Conservation (phyloP, 2,797 vertebrate species). For the Thripadectes ignobilis region DNA sequence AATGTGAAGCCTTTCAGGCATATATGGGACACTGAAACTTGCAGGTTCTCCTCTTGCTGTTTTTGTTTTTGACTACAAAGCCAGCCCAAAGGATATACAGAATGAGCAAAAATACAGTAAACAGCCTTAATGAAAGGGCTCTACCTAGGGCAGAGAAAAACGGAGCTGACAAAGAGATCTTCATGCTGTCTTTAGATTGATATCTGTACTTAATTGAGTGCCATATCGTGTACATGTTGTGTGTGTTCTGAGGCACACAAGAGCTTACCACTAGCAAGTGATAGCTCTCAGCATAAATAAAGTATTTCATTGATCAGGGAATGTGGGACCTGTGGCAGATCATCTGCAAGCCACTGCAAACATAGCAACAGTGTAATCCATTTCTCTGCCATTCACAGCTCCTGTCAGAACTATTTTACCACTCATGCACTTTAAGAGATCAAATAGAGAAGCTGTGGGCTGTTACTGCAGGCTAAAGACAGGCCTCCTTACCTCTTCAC, state of each 20-base stretch:
- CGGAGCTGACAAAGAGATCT: slow-evolving; percentile 26
- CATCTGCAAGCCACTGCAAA: slow-evolving; percentile 20
- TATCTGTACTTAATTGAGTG: slow-evolving; percentile 59
- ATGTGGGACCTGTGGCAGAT: background rate
- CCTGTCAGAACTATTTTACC: slow-evolving; percentile 24
- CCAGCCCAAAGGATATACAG: background rate
- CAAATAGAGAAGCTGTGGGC: background rate
- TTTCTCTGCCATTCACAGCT: background rate
- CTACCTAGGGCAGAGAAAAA: background rate
- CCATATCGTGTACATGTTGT: slow-evolving; percentile 46
- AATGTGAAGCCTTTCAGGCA: background rate
- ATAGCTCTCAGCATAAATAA: slow-evolving; percentile 47
- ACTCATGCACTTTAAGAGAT: background rate
- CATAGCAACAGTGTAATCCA: background rate
- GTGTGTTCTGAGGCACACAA: slow-evolving; percentile 35
- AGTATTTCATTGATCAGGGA: slow-evolving; percentile 44
- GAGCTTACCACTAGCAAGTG: slow-evolving; percentile 25
- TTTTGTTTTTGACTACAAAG: slow-evolving; percentile 12
- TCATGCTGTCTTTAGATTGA: slow-evolving; percentile 42
- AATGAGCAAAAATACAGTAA: slow-evolving; percentile 1
- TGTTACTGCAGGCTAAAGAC: background rate
- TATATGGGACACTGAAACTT: background rate
- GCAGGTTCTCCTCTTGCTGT: background rate
- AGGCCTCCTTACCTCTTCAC: background rate
- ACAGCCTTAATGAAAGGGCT: slow-evolving; percentile 23